Percentiles rank a stretch among this genome's conserved stretches.
Evolutionary conservation across 2,113 vertebrate genomes (phyloP).

Genomic region (Arizona elegans): DNA sequence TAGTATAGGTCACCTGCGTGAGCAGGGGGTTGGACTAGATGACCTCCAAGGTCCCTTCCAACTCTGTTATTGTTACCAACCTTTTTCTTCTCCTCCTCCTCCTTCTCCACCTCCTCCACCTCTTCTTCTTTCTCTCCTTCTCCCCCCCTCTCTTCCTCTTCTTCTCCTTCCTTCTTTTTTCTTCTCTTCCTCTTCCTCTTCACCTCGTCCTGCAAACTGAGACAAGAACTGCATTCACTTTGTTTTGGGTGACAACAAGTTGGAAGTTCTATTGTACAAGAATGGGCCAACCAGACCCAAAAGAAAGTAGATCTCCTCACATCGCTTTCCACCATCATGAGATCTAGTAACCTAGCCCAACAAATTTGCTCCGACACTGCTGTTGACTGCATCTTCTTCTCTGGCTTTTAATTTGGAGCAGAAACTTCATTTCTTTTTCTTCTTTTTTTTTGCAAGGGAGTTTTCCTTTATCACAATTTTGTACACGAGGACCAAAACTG

Average conservation of each 20-base stretch:
- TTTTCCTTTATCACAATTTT: background rate
- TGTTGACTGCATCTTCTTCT: background rate
- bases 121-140: rapidly evolving
- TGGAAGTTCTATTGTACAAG: background rate
- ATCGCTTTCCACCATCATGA: background rate
- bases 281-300: background rate
- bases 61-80: too few species aligned
- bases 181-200: background rate
- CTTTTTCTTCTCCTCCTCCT: background rate
- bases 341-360: background rate
- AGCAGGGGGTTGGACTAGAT: too few species aligned
- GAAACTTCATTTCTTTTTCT: background rate
- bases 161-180: background rate
- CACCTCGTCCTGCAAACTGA: background rate
- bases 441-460: background rate
- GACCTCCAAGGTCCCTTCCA: too few species aligned
- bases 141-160: rapidly evolving
- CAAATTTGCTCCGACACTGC: background rate
- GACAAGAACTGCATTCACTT: background rate
- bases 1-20: too few species aligned
- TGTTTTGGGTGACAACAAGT: background rate
- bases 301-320: background rate
- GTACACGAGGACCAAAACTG: background rate
- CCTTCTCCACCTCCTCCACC: background rate
- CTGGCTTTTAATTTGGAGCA: background rate